Conservation (phyloP, 2,888 invertebrate genomes). For the Harpalus rubripes region DNA sequence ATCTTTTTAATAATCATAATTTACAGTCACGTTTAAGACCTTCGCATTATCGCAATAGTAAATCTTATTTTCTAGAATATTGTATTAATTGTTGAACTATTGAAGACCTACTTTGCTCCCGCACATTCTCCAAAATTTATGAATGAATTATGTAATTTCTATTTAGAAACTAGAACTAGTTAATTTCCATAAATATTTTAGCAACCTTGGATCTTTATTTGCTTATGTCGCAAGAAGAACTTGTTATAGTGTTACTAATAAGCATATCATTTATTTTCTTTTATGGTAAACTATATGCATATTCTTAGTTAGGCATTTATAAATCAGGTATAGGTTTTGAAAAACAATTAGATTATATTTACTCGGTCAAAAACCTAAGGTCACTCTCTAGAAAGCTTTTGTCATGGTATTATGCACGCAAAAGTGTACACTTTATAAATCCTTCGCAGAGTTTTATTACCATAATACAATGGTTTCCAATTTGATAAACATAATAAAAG, state of each 20-base stretch:
- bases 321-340: slow-evolving; percentile 12
- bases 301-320: not conserved
- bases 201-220: slow-evolving; percentile 44
- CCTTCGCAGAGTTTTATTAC: slow-evolving; percentile 9
- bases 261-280: slow-evolving; percentile 36
- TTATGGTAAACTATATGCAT: slow-evolving; percentile 26
- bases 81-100: not conserved
- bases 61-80: slow-evolving; percentile 33
- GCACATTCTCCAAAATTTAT: slow-evolving; percentile 16
- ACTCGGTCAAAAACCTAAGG: slow-evolving; percentile 31
- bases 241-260: slow-evolving; percentile 22
- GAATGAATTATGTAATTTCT: slow-evolving; percentile 52
- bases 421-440: slow-evolving; percentile 6
- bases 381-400: slow-evolving; percentile 29
- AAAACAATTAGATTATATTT: slow-evolving; percentile 34
- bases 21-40: slow-evolving; percentile 43
- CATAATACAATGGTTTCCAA: no score
- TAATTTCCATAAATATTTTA: slow-evolving; percentile 44
- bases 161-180: slow-evolving; percentile 26
- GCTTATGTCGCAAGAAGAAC: slow-evolving; percentile 31
- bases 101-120: slow-evolving; percentile 15
- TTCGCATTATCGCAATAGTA: slow-evolving; percentile 22
- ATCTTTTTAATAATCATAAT: slow-evolving; percentile 41
- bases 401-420: slow-evolving; percentile 30
- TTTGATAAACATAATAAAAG: no score